These are phyloP conservation scores for Polydrusus cervinus DNA, from an alignment of 2,888 invertebrate genomes.

Conservation along the genomic window DNA sequence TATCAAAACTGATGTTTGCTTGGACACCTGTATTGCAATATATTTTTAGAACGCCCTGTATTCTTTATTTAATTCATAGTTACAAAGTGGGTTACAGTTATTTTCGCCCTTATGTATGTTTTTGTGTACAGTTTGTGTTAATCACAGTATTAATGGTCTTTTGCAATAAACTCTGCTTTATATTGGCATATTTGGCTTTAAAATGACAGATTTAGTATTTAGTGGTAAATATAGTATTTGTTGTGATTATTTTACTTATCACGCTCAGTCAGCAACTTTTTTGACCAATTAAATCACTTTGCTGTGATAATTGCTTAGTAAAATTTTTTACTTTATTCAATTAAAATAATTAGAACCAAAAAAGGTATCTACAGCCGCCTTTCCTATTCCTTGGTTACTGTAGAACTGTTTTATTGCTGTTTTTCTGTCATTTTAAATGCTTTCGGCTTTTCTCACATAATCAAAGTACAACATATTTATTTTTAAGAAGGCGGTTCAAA, in stretches of 20 bases:
- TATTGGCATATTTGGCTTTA: not conserved
- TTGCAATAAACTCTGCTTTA: slow-evolving; percentile 29
- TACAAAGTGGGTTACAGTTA: slow-evolving; percentile 29
- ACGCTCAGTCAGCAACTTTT: too few species aligned
- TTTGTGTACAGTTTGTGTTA: slow-evolving; percentile 33
- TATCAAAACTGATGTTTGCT: too few species aligned
- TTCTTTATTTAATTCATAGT: slow-evolving; percentile 33
- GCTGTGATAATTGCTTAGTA: too few species aligned
- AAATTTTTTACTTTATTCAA: too few species aligned
- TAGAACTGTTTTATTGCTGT: too few species aligned
- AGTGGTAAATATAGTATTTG: too few species aligned
- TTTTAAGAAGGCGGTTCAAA: slow-evolving; percentile 34
- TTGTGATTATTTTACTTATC: too few species aligned
- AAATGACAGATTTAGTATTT: slow-evolving; percentile 18
- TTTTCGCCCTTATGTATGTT: slow-evolving; percentile 23
- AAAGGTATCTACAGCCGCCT: not conserved
- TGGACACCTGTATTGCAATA: not conserved
- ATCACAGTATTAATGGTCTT: slow-evolving; percentile 32
- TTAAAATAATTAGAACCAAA: too few species aligned
- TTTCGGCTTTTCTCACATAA: slow-evolving; percentile 21
- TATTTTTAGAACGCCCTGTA: slow-evolving; percentile 24
- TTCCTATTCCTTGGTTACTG: too few species aligned
- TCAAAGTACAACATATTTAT: slow-evolving; percentile 23
- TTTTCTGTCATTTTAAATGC: slow-evolving; percentile 14
- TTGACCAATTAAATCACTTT: too few species aligned